A percentile compares a stretch with the other conserved stretches of the same genome.
Evolutionary conservation across 2,113 vertebrate genomes (phyloP).

Genomic region (Sapajus apella): DNA sequence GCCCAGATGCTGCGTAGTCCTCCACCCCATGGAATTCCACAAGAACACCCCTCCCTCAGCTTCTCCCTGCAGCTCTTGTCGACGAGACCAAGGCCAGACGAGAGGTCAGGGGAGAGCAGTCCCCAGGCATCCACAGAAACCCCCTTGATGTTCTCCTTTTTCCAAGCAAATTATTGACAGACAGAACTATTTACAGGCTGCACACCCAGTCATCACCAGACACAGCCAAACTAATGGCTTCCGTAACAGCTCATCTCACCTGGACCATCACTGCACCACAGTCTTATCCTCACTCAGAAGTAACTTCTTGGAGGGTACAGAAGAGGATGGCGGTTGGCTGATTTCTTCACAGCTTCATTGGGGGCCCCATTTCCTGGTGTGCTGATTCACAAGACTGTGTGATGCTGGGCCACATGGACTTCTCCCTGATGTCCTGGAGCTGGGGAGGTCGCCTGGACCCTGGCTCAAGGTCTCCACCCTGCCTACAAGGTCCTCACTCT

Average conservation of each 20-base stretch:
- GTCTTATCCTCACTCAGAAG: neutral
- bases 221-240: neutral
- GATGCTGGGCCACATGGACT: neutral
- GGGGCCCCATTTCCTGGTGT: neutral
- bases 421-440: neutral
- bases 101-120: neutral
- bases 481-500: neutral
- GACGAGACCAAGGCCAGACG: too few species aligned
- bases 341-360: neutral
- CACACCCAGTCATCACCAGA: neutral
- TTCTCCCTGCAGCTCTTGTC: neutral
- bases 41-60: neutral
- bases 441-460: neutral
- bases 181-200: neutral
- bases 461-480: neutral
- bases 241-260: neutral
- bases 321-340: neutral
- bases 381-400: neutral
- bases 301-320: neutral
- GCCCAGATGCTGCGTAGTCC: too few species aligned
- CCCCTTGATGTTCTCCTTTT: neutral
- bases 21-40: neutral
- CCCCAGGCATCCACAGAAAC: neutral
- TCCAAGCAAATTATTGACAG: neutral
- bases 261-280: neutral